Evolutionary conservation across 2,797 vertebrate genomes (phyloP).

Genomic region (Catamblyrhynchus diadema): DNA sequence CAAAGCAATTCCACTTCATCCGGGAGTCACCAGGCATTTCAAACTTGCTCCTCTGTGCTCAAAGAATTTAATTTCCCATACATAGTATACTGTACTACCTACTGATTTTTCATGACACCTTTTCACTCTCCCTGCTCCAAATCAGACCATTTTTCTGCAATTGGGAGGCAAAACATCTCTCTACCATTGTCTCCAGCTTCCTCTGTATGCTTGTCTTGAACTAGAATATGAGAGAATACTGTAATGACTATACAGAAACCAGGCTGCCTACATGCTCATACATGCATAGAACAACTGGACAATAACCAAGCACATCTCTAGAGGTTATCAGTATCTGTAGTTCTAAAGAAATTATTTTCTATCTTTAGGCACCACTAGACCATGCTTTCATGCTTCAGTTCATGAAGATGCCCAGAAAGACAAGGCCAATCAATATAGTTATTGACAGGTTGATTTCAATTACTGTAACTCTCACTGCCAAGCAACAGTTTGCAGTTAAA

Average conservation of each 20-base stretch:
- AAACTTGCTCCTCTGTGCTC: not conserved
- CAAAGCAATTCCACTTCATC: not conserved
- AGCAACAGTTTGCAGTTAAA: not conserved
- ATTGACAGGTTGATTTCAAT: not conserved
- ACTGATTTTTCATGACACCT: not conserved
- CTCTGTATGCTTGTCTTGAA: not conserved
- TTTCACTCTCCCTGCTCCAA: not conserved
- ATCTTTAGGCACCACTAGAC: not conserved
- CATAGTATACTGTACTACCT: not conserved
- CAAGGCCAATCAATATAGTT: not conserved
- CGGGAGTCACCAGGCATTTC: not conserved
- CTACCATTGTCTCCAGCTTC: not conserved
- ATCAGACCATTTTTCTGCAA: not conserved
- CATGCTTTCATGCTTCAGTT: not conserved
- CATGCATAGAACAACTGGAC: not conserved
- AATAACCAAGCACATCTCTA: not conserved
- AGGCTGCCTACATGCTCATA: not conserved
- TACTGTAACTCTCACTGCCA: not conserved
- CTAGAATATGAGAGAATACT: not conserved
- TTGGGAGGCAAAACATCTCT: not conserved
- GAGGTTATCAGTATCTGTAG: not conserved
- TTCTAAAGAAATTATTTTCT: not conserved
- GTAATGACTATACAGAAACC: accelerated
- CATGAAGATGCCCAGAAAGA: not conserved
- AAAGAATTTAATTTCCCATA: not conserved